Evolutionary conservation across 2,113 vertebrate species (phyloP).

Genomic region (Megaleporinus macrocephalus): DNA sequence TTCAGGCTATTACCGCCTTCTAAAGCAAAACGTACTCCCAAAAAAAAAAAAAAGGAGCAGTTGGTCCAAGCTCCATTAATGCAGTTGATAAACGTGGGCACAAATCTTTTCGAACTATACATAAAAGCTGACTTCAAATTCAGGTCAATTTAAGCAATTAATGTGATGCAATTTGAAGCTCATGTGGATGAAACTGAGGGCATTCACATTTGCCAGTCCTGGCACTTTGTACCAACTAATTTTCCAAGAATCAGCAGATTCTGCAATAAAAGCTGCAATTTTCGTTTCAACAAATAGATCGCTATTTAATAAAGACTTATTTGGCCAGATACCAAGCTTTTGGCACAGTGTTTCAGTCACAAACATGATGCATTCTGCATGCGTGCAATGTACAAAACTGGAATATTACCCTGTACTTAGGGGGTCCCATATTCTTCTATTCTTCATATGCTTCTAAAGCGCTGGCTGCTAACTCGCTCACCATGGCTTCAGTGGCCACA

Average conservation of each 20-base stretch:
- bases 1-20: constrained; percentile 8
- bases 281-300: background rate
- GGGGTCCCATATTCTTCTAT: too few species aligned
- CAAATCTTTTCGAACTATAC: background rate
- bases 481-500: too few species aligned
- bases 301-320: background rate
- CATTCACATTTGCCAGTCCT: background rate
- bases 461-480: too few species aligned
- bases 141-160: background rate
- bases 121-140: constrained; percentile 15
- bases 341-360: too few species aligned
- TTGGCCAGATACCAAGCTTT: background rate
- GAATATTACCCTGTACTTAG: too few species aligned
- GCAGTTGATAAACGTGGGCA: background rate
- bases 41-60: constrained; percentile 5
- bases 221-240: background rate
- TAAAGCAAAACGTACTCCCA: background rate
- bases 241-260: background rate
- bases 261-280: too few species aligned
- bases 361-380: too few species aligned
- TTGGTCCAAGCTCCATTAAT: background rate
- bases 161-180: background rate
- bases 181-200: background rate
- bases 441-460: too few species aligned
- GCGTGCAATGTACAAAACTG: background rate